Evolutionary conservation across 1,140 invertebrate species (phyloP).

Genomic region (Drosophila sulfurigaster): DNA sequence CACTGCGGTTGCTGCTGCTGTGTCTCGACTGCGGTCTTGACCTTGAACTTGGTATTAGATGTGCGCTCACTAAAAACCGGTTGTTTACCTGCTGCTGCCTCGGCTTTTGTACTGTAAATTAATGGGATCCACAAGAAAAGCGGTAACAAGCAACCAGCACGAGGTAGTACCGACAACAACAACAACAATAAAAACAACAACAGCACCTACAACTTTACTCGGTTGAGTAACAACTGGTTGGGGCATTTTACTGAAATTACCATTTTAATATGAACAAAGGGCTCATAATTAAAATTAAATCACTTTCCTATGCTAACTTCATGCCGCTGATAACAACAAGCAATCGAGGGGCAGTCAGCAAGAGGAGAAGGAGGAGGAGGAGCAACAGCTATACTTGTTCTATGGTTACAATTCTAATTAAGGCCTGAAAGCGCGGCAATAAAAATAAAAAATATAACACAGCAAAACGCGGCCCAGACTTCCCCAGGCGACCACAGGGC

Average conservation of each 20-base stretch:
- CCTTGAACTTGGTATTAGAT: constrained; percentile 81
- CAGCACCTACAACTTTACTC: constrained; percentile 16
- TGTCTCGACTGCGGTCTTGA: constrained; percentile 54
- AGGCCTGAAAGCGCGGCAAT: constrained; percentile 22
- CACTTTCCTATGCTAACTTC: constrained; percentile 46
- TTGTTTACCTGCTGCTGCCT: constrained; percentile 41
- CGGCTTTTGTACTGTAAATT: constrained; percentile 64
- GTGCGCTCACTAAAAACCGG: constrained; percentile 74
- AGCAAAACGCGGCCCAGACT: background rate
- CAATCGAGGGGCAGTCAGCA: background rate
- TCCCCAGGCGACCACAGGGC: constrained; percentile 29
- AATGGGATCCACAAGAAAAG: constrained; percentile 62
- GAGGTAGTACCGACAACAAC: constrained; percentile 38
- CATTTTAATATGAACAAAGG: constrained; percentile 55
- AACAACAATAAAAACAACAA: constrained; percentile 5
- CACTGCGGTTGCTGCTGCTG: constrained; percentile 29
- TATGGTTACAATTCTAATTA: constrained; percentile 39
- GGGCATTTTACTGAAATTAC: constrained; percentile 47
- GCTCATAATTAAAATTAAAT: constrained; percentile 55
- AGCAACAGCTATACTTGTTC: constrained; percentile 21
- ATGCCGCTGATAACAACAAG: constrained; percentile 23
- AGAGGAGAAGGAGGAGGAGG: background rate
- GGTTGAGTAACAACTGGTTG: constrained; percentile 41
- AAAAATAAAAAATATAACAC: constrained; percentile 15
- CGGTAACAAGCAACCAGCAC: constrained; percentile 57